A percentile compares a stretch with the other conserved stretches of the same genome.
Conservation (phyloP, 1,140 invertebrate species). For the Heliconius hermathena region DNA sequence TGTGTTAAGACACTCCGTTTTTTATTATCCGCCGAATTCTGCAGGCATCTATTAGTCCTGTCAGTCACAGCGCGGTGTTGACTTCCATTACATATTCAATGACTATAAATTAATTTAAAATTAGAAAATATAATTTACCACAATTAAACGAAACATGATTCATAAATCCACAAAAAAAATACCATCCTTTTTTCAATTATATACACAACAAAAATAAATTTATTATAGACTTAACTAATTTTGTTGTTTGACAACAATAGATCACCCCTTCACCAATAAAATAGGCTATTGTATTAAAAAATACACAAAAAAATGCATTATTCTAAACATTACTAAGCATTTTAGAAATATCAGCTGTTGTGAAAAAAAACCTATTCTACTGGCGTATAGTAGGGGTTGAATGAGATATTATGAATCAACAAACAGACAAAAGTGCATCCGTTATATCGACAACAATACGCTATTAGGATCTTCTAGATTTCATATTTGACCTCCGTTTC, state of each 20-base stretch:
- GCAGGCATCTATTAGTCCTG: too few relatives aligned
- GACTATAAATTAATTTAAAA: too few relatives aligned
- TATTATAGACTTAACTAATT: not conserved
- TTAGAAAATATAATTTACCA: too few relatives aligned
- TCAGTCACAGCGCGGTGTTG: too few relatives aligned
- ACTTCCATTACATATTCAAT: too few relatives aligned
- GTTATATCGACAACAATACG: constrained; percentile 58
- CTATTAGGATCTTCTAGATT: constrained; percentile 48
- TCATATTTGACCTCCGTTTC: constrained; percentile 39
- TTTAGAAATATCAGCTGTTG: not conserved
- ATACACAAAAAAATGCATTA: not conserved
- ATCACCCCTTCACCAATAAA: not conserved
- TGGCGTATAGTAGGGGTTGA: constrained; percentile 58
- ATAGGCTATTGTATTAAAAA: not conserved
- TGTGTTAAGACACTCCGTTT: too few relatives aligned
- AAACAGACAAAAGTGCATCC: constrained; percentile 59
- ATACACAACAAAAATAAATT: not conserved
- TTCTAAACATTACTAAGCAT: constrained; percentile 18
- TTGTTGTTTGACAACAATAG: not conserved
- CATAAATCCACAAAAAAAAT: not conserved
- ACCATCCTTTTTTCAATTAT: not conserved
- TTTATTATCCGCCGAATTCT: too few relatives aligned
- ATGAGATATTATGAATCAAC: constrained; percentile 59
- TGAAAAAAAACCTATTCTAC: constrained; percentile 4
- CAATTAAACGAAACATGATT: too few relatives aligned